Conservation (phyloP, 2,888 invertebrate species). For the Thecocarcelia acutangulata region DNA sequence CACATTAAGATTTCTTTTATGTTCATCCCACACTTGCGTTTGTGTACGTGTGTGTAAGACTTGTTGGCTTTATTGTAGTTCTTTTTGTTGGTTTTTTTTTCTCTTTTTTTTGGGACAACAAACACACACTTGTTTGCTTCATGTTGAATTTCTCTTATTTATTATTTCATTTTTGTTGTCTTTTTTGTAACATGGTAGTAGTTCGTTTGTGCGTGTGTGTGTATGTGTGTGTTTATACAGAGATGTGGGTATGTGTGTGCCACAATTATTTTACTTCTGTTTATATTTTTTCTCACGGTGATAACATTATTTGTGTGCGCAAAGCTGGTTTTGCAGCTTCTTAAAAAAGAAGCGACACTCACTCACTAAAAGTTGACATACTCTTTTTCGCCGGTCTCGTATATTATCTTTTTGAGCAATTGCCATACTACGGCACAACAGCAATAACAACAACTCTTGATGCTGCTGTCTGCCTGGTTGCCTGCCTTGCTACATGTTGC, state of each 20-base stretch:
- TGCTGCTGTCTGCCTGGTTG: slow-evolving; percentile 23
- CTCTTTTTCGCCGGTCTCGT: slow-evolving; percentile 71
- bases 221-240: slow-evolving; percentile 1
- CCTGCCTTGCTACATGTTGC: slow-evolving; percentile 47
- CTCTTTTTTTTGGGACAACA: slow-evolving; percentile 50
- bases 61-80: slow-evolving; percentile 18
- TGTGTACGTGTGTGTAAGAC: slow-evolving; percentile 3
- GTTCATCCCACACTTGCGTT: slow-evolving; percentile 45
- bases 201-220: slow-evolving; percentile 12
- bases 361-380: slow-evolving; percentile 72
- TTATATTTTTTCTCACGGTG: slow-evolving; percentile 73
- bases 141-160: slow-evolving; percentile 68
- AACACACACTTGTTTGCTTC: slow-evolving; percentile 65
- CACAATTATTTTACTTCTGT: slow-evolving; percentile 69
- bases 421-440: slow-evolving; percentile 37
- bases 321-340: slow-evolving; percentile 69
- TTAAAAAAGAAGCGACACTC: slow-evolving; percentile 68
- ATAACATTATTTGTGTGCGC: slow-evolving; percentile 70
- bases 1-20: slow-evolving; percentile 28
- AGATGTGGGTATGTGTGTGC: slow-evolving; percentile 53
- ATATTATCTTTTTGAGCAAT: slow-evolving; percentile 69
- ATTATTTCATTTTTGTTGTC: slow-evolving; percentile 67
- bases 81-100: slow-evolving; percentile 22
- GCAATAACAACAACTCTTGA: slow-evolving; percentile 18
- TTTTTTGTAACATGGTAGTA: slow-evolving; percentile 35